These are phyloP conservation scores for Hemistola chrysoprasaria DNA, from an alignment of 2,888 invertebrate species.

Conservation along the genomic window DNA sequence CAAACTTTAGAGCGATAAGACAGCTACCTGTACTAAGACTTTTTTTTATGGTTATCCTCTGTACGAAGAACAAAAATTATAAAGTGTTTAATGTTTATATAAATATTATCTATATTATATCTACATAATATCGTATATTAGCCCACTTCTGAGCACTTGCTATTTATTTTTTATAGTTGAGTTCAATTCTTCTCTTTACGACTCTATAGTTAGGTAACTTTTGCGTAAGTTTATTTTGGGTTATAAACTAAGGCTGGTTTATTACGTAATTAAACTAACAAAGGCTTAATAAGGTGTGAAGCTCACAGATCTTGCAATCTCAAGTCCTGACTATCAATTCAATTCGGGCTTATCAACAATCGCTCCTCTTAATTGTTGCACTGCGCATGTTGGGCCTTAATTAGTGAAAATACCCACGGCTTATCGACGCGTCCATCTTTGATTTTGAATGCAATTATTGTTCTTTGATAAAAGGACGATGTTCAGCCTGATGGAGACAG, in stretches of 20 bases:
- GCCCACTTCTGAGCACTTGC: too few relatives aligned
- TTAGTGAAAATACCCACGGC: conserved; percentile 74
- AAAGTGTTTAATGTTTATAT: too few relatives aligned
- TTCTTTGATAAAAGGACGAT: conserved; percentile 65
- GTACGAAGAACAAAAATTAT: too few relatives aligned
- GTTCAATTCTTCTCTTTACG: too few relatives aligned
- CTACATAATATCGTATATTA: too few relatives aligned
- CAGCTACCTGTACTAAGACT: too few relatives aligned
- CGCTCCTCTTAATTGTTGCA: conserved; percentile 74
- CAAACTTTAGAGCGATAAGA: too few relatives aligned
- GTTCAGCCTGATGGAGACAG: conserved; percentile 38
- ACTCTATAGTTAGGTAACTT: too few relatives aligned
- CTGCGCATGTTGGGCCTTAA: conserved; percentile 74
- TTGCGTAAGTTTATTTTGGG: too few relatives aligned
- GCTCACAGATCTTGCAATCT: conserved; percentile 60
- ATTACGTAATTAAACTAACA: conserved; percentile 34
- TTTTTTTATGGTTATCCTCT: too few relatives aligned
- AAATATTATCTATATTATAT: too few relatives aligned
- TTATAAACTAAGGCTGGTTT: background rate
- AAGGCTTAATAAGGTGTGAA: conserved; percentile 70
- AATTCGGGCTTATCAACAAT: conserved; percentile 70
- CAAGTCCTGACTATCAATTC: conserved; percentile 57
- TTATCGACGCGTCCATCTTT: conserved; percentile 71
- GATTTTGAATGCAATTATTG: conserved; percentile 81
- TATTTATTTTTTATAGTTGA: too few relatives aligned